Base-by-base conservation (phyloP, 2,888 invertebrate species). In the Netelia melanura region DNA sequence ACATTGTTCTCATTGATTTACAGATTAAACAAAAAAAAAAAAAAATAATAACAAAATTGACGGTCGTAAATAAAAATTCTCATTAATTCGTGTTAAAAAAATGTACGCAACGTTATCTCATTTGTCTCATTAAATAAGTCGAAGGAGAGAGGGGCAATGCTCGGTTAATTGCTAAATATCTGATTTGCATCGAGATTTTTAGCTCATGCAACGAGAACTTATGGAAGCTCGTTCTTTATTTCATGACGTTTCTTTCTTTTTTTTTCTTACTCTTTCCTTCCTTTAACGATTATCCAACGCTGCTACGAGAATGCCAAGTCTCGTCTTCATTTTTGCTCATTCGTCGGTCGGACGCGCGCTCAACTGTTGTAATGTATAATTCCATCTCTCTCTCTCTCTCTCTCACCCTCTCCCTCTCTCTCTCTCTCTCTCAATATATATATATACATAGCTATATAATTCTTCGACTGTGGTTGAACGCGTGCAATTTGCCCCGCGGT, bases 401-500 rank as follows among this genome's bases (percentile, higher is more conserved):
- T 72, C 43, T 64, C 52, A 64, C 52, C 56, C 43, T 56, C 43
- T 23, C 52, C 6, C 14, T 30, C 48, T 64, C n/a, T 21, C 14
- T 48, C 10, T 48, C 9, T 48, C 9, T 48, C 6, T 64, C 21
- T 48, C 10, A 11, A 44, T 25, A 54, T 23, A 56, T 72, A 56
- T 56, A 64, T 71, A 64, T 64, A 56, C 44, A 56, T 23, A 62
- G 10, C 58, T 30, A 64, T 64, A 30, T 21, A 25, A 72, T 68
- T 72, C 70, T 70, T 80, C 30, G 48, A 14, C 48, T 48, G 48
- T 67, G 77, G 71, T 80, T 67, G 23, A 82, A 82, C 82, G 82
- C 82, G 82, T 44, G 85, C 82, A 82, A 85, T 85, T 82, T 85
- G 82, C 85, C 82, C 74, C 30, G 82, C 81, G 70, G 54, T 25